Evolutionary conservation across 1,140 invertebrate species (phyloP).

Genomic region (Zaprionus tsacasi): DNA sequence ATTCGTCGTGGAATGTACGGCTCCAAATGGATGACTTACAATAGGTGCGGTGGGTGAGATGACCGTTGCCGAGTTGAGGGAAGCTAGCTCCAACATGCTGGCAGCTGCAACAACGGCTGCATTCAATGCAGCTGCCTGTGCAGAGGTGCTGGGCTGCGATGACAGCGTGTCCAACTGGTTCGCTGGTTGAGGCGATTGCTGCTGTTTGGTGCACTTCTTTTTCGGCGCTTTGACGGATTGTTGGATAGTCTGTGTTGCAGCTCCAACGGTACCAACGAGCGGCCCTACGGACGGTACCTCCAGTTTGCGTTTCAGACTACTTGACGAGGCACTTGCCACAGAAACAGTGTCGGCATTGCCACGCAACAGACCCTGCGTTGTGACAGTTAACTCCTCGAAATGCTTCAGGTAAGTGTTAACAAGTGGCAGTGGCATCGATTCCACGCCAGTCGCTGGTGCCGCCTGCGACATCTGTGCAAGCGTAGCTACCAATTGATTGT

Average conservation of each 20-base stretch:
- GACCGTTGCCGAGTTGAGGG: slow-evolving; percentile 34
- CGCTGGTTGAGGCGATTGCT: slow-evolving; percentile 5
- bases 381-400: slow-evolving; percentile 56
- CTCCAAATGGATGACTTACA: slow-evolving; percentile 14
- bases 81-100: slow-evolving; percentile 52
- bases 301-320: slow-evolving; percentile 61
- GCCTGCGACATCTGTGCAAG: slow-evolving; percentile 32
- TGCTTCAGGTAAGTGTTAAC: slow-evolving; percentile 58
- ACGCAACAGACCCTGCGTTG: slow-evolving; percentile 50
- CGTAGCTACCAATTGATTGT: slow-evolving; percentile 38
- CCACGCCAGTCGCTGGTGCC: neutral
- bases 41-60: slow-evolving; percentile 10
- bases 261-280: neutral
- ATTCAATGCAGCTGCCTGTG: slow-evolving; percentile 57
- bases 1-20: slow-evolving; percentile 58
- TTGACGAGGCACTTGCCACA: slow-evolving; percentile 73
- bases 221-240: slow-evolving; percentile 41
- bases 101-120: slow-evolving; percentile 36
- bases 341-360: slow-evolving; percentile 81
- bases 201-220: slow-evolving; percentile 39
- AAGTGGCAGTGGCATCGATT: slow-evolving; percentile 17
- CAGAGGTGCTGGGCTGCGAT: slow-evolving; percentile 63
- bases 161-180: slow-evolving; percentile 48
- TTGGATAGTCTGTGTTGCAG: slow-evolving; percentile 1
- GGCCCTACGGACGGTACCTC: slow-evolving; percentile 10